Evolutionary conservation across 53 echinoderm and acorn worm genomes (phyloP), one percentile per base, ranked within the genome.

Genomic region (Henricia sp.): DNA sequence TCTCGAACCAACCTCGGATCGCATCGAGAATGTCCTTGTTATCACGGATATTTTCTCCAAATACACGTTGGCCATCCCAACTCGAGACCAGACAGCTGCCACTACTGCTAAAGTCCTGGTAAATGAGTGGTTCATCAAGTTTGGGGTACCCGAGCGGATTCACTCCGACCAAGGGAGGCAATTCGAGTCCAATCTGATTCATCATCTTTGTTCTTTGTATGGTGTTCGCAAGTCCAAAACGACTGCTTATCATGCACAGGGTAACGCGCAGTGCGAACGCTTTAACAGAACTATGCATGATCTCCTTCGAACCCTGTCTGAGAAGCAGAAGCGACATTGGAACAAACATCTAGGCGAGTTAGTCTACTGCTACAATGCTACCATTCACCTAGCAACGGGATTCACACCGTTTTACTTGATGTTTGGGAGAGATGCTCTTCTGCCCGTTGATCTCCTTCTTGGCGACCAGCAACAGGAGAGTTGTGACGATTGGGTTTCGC

Each of bases 141-240:
- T 89, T 85, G 95, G 95, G 0, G 89, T 95, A 8, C 95, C 91
- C 12, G 40, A 57, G 9, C 37, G 87, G n/a, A 51, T 89, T 9
- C 95, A 95, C 53, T 89, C 89, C 52, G 95, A 94, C 54, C 95
- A 94, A 71, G 91, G 91, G 13, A 66, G 89, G 13, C 89, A 91
- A 58, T 95, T 95, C 39, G 91, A 95, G 59, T 84, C 89, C 14
- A 54, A 65, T 0, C 28, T 95, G 50, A 91, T 95, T 21, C 52
- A 66, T 29, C 46, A 71, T 10, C 71, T 71, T 48, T 71, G 71
- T 17, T 28, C 26, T 0, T 71, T 71, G 28, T 71, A 71, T 48
- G 71, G 71, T 1, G 4, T 71, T 0, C 23, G 50, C 11, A 44
- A 71, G 48, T 71, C 71, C 16, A 71, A 50, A 44, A 71, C 71